Evolutionary conservation across 2,113 vertebrate species (phyloP).

Genomic region (Willisornis vidua): DNA sequence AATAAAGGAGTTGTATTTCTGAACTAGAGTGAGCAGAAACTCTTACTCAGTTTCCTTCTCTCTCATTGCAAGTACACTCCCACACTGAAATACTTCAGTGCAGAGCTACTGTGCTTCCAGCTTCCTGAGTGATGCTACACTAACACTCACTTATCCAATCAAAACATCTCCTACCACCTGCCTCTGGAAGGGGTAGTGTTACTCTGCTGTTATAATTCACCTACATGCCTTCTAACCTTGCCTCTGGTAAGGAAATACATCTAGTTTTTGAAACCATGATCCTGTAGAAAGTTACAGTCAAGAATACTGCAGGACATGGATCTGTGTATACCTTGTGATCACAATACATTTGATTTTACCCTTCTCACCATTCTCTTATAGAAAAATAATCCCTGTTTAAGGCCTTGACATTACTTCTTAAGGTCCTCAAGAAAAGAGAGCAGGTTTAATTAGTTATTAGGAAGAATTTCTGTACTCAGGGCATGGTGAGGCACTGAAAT

Average conservation of each 20-base stretch:
- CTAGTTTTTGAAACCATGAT: background rate
- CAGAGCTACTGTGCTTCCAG: background rate
- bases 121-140: background rate
- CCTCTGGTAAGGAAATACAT: background rate
- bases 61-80: background rate
- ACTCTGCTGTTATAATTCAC: background rate
- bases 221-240: background rate
- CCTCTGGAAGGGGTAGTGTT: background rate
- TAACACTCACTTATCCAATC: background rate
- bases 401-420: background rate
- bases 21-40: background rate
- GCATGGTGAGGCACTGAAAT: background rate
- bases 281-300: background rate
- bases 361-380: background rate
- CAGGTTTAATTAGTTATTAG: background rate
- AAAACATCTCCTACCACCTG: background rate
- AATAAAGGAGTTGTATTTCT: background rate
- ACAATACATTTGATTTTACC: background rate
- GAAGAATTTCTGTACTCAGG: background rate
- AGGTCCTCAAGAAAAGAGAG: background rate
- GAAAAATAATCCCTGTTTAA: background rate
- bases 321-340: background rate
- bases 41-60: background rate
- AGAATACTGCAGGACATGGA: background rate
- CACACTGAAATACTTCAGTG: background rate